Evolutionary conservation across 30 jellyfish, hydroid and myxozoan genomes (phyloP), one percentile per base, ranked within the genome.

Genomic region (Rhopilema esculentum): DNA sequence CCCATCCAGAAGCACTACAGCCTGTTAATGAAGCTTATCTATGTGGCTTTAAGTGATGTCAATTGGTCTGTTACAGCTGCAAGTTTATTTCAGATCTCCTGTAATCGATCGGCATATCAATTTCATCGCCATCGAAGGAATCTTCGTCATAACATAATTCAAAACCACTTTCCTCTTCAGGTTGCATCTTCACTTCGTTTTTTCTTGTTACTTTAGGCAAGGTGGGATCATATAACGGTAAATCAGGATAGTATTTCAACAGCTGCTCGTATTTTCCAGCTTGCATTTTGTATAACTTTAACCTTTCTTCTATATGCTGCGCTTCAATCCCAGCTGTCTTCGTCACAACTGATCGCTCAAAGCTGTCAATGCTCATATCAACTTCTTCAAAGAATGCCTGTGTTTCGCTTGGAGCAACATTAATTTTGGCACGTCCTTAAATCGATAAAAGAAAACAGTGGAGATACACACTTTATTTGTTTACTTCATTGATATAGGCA

Each of bases 91-190:
- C n/a, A n/a, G n/a, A n/a, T n/a, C n/a, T n/a, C n/a, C n/a, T n/a
- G 64, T 26, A 26, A 29, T 70, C 81, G 29, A 70, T 70, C 0
- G 81, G 81, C 62, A 15, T 28, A 23, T 21, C 72, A 63, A 63
- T 26, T 21, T 26, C 78, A 1, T 73, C 84, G 32, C 0, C 1
- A 33, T 33, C 69, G 52, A 22, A 31, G 19, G 27, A 48, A 30
- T 73, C 84, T 29, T 33, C 84, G 32, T 73, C 84, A 27, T 16
- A 0, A 1, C 7, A 1, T 24, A 1, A 1, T 0, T 8, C 26
- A 12, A 25, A 24, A 23, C 21, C 63, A 24, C 4, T 24, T 19
- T 50, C 8, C 2, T 24, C 62, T 18, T 30, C 84, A 0, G 30
- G 48, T 0, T 12, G 31, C 19, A 15, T 33, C 32, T 73, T 73